Evolutionary conservation across 2,797 vertebrate genomes (phyloP), one percentile per base, ranked within the genome.

Genomic region (Lepilemur septentrionalis): DNA sequence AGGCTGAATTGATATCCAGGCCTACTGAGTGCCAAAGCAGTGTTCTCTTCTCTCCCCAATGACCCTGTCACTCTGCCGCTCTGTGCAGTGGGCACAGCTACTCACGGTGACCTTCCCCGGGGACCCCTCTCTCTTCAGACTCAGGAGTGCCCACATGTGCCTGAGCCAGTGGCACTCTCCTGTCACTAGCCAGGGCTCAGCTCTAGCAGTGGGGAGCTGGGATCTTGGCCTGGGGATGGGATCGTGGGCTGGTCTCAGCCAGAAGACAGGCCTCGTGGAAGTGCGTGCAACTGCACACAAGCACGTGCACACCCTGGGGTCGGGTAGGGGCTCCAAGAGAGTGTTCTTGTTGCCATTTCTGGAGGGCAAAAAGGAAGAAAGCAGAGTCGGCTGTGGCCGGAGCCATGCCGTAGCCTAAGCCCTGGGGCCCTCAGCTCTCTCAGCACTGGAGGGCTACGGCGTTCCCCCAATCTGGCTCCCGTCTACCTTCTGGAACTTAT

Each of bases 401-500:
- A 57, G 28, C 17, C 52, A 25, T 35, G 46, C 28, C 23, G 17
- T 82, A 43, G 59, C 50, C 70, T 70, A n/a, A 88, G 46, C 23
- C 46, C 41, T 43, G 61, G 32, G 67, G 67, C 7, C 5, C 5
- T 57, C 13, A 63, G 38, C 9, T 59, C 25, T 52, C 25, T 94
- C 76, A 90, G 22, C 28, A 67, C 41, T 13, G 7, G 84, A 75
- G 23, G n/a, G 32, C 72, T 85, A 57, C 3, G 59, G 81, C 73
- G 32, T 78, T 52, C 20, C 25, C 72, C 72, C 48, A 67, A 38
- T 82, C 30, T 89, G 83, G 75, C 48, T 86, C 61, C 48, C 35
- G 61, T 91, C 55, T 86, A 35, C 85, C 57, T 79, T 92, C 93
- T 87, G 76, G 50, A 93, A 86, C 17, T 79, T 81, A 52, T 41